Conservation (phyloP, 2,888 invertebrate genomes). For the Odontocerum albicorne region DNA sequence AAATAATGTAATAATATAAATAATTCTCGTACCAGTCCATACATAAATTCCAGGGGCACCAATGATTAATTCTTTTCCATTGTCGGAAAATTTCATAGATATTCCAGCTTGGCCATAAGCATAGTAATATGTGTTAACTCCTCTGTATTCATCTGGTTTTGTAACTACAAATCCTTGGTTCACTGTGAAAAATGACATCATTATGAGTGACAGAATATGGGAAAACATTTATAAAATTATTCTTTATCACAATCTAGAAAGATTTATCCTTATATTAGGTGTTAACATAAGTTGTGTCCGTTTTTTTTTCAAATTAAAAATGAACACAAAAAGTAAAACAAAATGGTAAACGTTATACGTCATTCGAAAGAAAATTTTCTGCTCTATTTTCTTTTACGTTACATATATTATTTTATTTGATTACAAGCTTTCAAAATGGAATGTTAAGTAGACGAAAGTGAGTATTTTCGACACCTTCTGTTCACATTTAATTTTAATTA, state of each 20-base stretch:
- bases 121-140: slow-evolving; percentile 46
- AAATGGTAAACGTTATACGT: too few species aligned
- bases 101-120: slow-evolving; percentile 58
- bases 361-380: too few species aligned
- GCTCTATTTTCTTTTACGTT: too few species aligned
- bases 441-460: too few species aligned
- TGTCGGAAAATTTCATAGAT: slow-evolving; percentile 51
- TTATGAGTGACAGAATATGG: not conserved
- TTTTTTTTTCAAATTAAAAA: too few species aligned
- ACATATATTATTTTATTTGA: too few species aligned
- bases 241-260: not conserved
- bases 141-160: not conserved
- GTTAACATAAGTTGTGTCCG: too few species aligned
- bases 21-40: slow-evolving; percentile 56
- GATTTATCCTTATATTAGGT: too few species aligned
- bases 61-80: slow-evolving; percentile 49
- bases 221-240: not conserved
- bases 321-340: too few species aligned
- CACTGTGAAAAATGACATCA: slow-evolving; percentile 39
- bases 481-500: too few species aligned
- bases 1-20: not conserved
- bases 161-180: slow-evolving; percentile 42
- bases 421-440: too few species aligned
- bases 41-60: slow-evolving; percentile 65
- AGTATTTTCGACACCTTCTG: too few species aligned